Evolutionary conservation across 2,888 invertebrate species (phyloP), one percentile per base, ranked within the genome.

Genomic region (Sisyra terminalis): DNA sequence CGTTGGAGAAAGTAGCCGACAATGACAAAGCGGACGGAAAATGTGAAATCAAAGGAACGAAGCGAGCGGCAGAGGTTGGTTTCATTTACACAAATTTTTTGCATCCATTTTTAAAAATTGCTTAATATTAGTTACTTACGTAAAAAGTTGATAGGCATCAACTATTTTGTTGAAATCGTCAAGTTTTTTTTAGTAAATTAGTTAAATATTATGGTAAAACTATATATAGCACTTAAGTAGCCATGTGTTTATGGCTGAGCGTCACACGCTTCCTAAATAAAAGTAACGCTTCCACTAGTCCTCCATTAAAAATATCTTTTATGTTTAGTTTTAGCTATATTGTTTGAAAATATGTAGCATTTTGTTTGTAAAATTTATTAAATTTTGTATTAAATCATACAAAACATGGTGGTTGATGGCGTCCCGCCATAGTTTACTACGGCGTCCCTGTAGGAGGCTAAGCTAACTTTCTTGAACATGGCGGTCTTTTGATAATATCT

Each of bases 21-120:
- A 72, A 69, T 64, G 83, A 83, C 59, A 82, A 83, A 69, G 72
- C 72, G 60, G 82, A 83, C 61, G 73, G 78, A 45, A 84, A 84
- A 71, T 78, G 80, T 67, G 83, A 83, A 61, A 70, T 84, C 60
- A 85, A 85, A 70, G 85, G 83, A 67, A 80, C 81, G 61, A 86
- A 86, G 71, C 77, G 86, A 71, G 77, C 84, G 69, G 83, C 84
- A 58, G 85, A 85, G 77, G 85, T 85, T 67, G 79, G 82, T 75
- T 44, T 40, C 29, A 37, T 45, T 40, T 47, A 45, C 37, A 43
- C 35, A 3, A 42, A 39, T 34, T 31, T 7, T 43, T 37, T 61
- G 57, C 17, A 24, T 5, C 3, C 3, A 24, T 3, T 7, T 24
- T 24, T 24, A 5, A 3, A 24, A 5, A 7, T 24, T 24, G 7